phyloP scores from a whole-genome alignment of 1,140 invertebrate genomes.

The Coboldia fuscipes region DNA sequence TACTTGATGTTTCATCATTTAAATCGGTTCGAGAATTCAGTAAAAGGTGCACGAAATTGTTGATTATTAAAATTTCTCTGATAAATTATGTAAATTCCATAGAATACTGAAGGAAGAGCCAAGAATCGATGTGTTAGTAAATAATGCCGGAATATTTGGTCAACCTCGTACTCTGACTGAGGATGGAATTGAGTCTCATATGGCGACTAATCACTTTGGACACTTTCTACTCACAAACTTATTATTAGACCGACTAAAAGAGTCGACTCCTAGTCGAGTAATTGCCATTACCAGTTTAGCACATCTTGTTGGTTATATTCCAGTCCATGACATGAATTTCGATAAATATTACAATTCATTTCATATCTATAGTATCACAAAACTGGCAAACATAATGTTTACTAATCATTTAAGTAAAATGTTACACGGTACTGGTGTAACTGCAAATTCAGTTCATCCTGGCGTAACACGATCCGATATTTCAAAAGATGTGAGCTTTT shows the following conservation, averaged over 20 bases:
- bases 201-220: slow-evolving; percentile 42
- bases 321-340: slow-evolving; percentile 38
- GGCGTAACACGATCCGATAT: slow-evolving; percentile 33
- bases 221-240: slow-evolving; percentile 51
- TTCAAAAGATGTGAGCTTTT: slow-evolving; percentile 7
- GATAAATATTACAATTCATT: slow-evolving; percentile 27
- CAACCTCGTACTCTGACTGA: slow-evolving; percentile 20
- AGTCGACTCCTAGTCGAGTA: slow-evolving; percentile 34
- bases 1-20: slow-evolving; percentile 18
- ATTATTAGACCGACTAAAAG: slow-evolving; percentile 33
- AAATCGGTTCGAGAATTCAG: slow-evolving; percentile 20
- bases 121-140: slow-evolving; percentile 41
- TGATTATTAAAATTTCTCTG: not conserved
- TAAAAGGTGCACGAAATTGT: slow-evolving; percentile 4
- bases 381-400: slow-evolving; percentile 46
- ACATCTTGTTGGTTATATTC: slow-evolving; percentile 32
- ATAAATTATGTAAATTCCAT: too few species aligned
- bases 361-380: slow-evolving; percentile 37
- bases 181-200: slow-evolving; percentile 43
- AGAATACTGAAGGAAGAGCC: slow-evolving; percentile 26
- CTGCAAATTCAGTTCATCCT: slow-evolving; percentile 32
- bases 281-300: slow-evolving; percentile 43
- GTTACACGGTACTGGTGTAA: slow-evolving; percentile 31
- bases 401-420: slow-evolving; percentile 31
- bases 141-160: slow-evolving; percentile 46